Percentiles rank a stretch among this genome's conserved stretches.
Evolutionary conservation across 1,140 invertebrate genomes (phyloP).

Genomic region (Bicyclus anynana): DNA sequence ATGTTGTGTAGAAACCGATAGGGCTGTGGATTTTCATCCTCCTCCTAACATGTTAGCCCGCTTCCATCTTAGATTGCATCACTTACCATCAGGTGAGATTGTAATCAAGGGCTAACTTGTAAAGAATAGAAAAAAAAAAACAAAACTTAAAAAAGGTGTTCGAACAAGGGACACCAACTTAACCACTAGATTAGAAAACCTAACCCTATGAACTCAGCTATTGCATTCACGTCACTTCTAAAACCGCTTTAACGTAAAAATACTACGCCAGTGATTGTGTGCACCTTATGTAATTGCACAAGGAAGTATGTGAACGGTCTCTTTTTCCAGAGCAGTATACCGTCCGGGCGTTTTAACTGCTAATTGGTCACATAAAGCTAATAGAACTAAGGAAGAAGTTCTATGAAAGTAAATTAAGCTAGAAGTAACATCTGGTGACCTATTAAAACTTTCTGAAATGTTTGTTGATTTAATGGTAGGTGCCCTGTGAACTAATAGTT

Average conservation of each 20-base stretch:
- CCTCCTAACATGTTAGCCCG: too few relatives aligned
- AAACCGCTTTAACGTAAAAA: neutral
- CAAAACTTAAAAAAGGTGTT: too few relatives aligned
- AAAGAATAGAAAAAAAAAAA: too few relatives aligned
- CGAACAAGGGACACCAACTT: too few relatives aligned
- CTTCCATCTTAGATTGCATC: too few relatives aligned
- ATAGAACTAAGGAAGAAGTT: constrained; percentile 16
- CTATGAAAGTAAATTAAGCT: constrained; percentile 12
- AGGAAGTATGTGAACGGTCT: constrained; percentile 10
- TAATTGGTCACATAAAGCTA: constrained; percentile 25
- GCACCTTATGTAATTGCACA: constrained; percentile 2
- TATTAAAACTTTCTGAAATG: constrained; percentile 9
- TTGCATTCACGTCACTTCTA: neutral
- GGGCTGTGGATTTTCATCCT: too few relatives aligned
- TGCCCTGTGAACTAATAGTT: neutral
- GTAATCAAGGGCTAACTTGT: too few relatives aligned
- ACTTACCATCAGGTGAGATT: too few relatives aligned
- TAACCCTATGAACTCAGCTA: neutral
- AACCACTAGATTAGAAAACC: too few relatives aligned
- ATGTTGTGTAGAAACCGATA: too few relatives aligned
- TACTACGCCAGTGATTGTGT: neutral
- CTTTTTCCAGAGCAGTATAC: constrained; percentile 10
- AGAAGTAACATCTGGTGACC: neutral
- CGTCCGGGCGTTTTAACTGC: constrained; percentile 16
- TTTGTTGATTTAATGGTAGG: neutral